Percentiles rank a stretch among this genome's conserved stretches.
phyloP scores from a whole-genome alignment of 2,888 invertebrate genomes.

The Aethes cnicana region DNA sequence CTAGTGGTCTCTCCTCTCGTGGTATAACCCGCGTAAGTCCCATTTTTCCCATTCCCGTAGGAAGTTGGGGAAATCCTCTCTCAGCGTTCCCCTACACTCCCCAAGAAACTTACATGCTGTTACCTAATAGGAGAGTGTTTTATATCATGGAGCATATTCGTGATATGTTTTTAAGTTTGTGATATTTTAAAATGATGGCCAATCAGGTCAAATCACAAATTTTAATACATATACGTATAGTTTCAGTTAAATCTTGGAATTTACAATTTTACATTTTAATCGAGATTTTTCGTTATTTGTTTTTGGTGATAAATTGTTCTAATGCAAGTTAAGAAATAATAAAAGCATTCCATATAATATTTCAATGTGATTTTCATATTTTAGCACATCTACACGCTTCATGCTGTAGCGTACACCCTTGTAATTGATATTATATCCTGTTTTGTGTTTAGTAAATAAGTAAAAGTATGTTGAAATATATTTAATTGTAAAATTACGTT shows the following conservation, averaged over 20 bases:
- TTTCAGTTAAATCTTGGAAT: no score
- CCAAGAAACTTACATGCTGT: no score
- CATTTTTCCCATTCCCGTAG: neutral
- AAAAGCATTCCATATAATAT: slow-evolving; percentile 33
- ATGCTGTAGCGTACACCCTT: neutral
- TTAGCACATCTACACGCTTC: slow-evolving; percentile 9
- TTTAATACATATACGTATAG: no score
- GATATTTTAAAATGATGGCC: no score
- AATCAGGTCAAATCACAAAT: no score
- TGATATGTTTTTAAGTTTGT: no score
- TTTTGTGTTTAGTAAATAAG: slow-evolving; percentile 2
- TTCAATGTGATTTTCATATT: slow-evolving; percentile 28
- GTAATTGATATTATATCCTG: neutral
- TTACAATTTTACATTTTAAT: neutral
- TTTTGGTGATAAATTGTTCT: slow-evolving; percentile 20
- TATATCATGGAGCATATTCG: no score
- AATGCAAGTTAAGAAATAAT: no score
- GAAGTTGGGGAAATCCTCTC: no score
- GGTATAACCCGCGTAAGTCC: neutral
- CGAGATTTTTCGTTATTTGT: slow-evolving; percentile 1
- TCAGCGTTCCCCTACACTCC: no score
- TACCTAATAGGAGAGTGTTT: no score
- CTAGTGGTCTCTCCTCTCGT: neutral
- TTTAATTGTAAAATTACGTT: slow-evolving; percentile 10
- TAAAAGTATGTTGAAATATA: slow-evolving; percentile 15